phyloP scores from a whole-genome alignment of 2,888 invertebrate genomes.

The Himalopsyche tibetana region DNA sequence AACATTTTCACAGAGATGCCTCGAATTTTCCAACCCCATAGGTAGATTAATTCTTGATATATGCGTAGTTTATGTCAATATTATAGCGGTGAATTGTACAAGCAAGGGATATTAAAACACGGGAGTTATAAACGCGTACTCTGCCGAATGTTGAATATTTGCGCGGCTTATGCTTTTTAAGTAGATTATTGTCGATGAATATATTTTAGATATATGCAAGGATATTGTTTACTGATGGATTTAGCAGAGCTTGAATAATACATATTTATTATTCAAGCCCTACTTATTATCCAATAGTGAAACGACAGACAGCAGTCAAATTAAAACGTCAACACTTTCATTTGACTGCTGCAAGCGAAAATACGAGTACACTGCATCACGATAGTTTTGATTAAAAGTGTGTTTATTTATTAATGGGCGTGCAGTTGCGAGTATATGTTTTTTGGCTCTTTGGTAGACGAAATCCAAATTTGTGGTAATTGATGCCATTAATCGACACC shows the following conservation, averaged over 20 bases:
- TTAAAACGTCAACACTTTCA: too few relatives aligned
- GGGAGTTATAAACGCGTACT: not conserved
- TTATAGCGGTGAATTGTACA: not conserved
- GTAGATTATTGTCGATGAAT: not conserved
- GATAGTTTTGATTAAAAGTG: too few relatives aligned
- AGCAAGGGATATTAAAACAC: not conserved
- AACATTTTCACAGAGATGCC: not conserved
- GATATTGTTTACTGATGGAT: not conserved
- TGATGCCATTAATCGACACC: too few relatives aligned
- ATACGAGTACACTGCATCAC: too few relatives aligned
- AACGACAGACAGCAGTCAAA: too few relatives aligned
- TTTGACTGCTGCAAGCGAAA: too few relatives aligned
- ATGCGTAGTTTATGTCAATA: conserved; percentile 1
- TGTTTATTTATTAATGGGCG: too few relatives aligned
- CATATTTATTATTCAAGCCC: not conserved
- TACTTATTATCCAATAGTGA: too few relatives aligned
- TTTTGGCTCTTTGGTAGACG: too few relatives aligned
- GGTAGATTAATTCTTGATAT: not conserved
- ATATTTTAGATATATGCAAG: too few relatives aligned
- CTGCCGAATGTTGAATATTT: not conserved
- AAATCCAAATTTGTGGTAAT: too few relatives aligned
- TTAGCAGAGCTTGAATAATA: not conserved
- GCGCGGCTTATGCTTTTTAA: not conserved
- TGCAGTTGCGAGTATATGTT: too few relatives aligned
- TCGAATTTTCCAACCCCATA: not conserved